A percentile compares a stretch with the other conserved stretches of the same genome.
phyloP scores from a whole-genome alignment of 2,888 invertebrate genomes.

The Sycophila texana region DNA sequence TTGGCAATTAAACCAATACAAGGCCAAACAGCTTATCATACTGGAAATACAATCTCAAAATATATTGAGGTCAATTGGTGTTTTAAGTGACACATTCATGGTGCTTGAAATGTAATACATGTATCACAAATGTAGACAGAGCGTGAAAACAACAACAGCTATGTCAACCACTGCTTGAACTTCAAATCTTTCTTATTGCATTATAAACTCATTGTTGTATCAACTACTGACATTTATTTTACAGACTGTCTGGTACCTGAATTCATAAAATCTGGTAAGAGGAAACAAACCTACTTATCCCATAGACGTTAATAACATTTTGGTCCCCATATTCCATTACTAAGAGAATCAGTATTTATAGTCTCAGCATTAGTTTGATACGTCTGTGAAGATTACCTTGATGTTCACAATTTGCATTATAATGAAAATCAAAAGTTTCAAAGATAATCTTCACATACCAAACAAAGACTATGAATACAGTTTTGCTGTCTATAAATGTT shows the following conservation, averaged over 20 bases:
- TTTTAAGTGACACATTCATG: constrained; percentile 65
- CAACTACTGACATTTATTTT: constrained; percentile 72
- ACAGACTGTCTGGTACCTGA: constrained; percentile 75
- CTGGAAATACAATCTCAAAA: constrained; percentile 75
- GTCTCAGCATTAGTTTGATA: constrained; percentile 14
- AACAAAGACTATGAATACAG: constrained; percentile 35
- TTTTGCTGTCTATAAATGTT: no score
- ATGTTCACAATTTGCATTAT: no score
- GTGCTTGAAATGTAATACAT: constrained; percentile 73
- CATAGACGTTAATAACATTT: constrained; percentile 47
- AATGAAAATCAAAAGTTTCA: not conserved
- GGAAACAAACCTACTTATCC: constrained; percentile 62
- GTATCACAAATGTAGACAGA: constrained; percentile 74
- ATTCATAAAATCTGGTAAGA: constrained; percentile 76
- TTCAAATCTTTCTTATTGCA: constrained; percentile 73
- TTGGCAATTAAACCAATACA: constrained; percentile 64
- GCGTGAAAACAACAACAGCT: constrained; percentile 72
- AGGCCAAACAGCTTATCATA: constrained; percentile 67
- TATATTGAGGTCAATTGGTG: constrained; percentile 72
- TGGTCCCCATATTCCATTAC: constrained; percentile 26
- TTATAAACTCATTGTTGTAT: constrained; percentile 74
- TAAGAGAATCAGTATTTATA: constrained; percentile 25
- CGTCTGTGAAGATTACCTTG: constrained; percentile 24
- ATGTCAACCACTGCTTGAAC: constrained; percentile 72
- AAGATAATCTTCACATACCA: constrained; percentile 26